phyloP scores from a whole-genome alignment of 2,888 invertebrate genomes.

The Drosophila prostipennis region DNA sequence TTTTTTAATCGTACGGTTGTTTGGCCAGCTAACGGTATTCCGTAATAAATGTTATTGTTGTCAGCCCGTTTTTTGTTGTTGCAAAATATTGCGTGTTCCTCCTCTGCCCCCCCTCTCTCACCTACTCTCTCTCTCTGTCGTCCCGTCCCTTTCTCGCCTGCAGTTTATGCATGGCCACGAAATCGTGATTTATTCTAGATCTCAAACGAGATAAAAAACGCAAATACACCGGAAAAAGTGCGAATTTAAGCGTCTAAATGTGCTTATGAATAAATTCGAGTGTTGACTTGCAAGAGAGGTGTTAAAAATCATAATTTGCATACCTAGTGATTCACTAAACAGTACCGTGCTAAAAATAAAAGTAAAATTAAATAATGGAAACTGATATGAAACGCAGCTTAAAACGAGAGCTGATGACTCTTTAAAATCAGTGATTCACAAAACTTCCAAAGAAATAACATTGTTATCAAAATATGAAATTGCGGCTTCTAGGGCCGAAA shows the following conservation, averaged over 20 bases:
- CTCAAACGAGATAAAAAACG: not conserved
- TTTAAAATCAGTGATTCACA: not conserved
- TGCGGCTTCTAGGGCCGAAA: too few species aligned
- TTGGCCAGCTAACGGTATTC: constrained; percentile 38
- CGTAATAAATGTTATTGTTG: constrained; percentile 47
- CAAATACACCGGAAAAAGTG: not conserved
- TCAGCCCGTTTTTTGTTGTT: constrained; percentile 36
- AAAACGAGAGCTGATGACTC: not conserved
- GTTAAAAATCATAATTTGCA: not conserved
- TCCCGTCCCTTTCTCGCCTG: constrained; percentile 21
- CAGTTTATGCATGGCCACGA: constrained; percentile 36
- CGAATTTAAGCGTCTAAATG: not conserved
- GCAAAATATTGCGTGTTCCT: constrained; percentile 40
- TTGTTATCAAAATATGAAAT: too few species aligned
- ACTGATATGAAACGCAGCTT: too few species aligned
- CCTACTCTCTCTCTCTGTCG: constrained; percentile 6
- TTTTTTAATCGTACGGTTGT: constrained; percentile 22
- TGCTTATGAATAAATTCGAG: too few species aligned
- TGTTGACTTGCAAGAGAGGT: not conserved
- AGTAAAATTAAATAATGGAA: not conserved
- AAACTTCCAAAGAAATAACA: too few species aligned
- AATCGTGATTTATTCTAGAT: constrained; percentile 35
- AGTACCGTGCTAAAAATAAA: not conserved
- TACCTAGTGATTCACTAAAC: not conserved
- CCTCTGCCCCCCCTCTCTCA: not conserved